Percentiles rank a stretch among this genome's conserved stretches.
Conservation (phyloP, 2,888 invertebrate genomes). For the Malacosoma neustria region DNA sequence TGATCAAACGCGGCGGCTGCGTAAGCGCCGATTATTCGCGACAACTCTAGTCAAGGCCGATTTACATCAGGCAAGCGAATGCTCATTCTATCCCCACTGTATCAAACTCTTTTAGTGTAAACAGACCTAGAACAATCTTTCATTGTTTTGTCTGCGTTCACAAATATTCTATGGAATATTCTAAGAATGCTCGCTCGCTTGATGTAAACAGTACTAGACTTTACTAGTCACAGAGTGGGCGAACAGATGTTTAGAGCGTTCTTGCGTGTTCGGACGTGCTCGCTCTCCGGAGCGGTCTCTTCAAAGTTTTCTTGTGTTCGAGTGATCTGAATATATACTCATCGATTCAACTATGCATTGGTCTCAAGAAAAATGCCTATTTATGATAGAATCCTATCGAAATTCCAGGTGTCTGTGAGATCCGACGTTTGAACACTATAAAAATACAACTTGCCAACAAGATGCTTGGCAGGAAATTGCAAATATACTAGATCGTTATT, state of each 20-base stretch:
- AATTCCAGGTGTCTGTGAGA: background rate
- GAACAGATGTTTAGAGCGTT: background rate
- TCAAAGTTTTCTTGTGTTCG: background rate
- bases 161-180: conserved; percentile 7
- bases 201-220: background rate
- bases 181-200: background rate
- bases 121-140: conserved; percentile 10
- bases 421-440: background rate
- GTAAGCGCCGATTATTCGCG: no score
- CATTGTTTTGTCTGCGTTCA: conserved; percentile 5
- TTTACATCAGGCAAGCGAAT: background rate
- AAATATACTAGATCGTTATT: background rate
- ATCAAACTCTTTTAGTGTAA: conserved; percentile 10
- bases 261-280: background rate
- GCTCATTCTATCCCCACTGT: conserved; percentile 8
- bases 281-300: background rate
- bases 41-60: no score
- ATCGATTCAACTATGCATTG: background rate
- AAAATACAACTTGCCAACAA: background rate
- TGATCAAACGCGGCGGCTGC: no score
- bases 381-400: background rate
- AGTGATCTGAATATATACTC: background rate
- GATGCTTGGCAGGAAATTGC: background rate
- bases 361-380: background rate
- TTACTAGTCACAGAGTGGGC: background rate